Evolutionary conservation across 1,140 invertebrate species (phyloP).

Genomic region (Tetragnatha versicolor): DNA sequence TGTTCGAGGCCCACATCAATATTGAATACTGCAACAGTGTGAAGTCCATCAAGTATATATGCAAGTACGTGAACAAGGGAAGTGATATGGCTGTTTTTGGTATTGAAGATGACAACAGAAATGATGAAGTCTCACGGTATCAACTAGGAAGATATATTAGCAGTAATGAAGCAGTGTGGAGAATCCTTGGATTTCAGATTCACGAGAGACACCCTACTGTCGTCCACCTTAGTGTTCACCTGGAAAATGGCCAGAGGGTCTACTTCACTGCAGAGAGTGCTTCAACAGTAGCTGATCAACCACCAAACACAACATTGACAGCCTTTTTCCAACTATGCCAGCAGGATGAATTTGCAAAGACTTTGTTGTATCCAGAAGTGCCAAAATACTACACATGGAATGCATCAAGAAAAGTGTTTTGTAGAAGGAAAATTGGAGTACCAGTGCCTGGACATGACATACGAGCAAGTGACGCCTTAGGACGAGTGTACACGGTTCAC

Average conservation of each 20-base stretch:
- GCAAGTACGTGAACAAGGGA: constrained; percentile 58
- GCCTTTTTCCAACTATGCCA: constrained; percentile 63
- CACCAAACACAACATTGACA: constrained; percentile 61
- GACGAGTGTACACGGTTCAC: constrained; percentile 21
- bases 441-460: background rate
- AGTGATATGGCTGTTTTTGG: constrained; percentile 49
- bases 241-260: constrained; percentile 64
- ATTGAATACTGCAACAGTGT: constrained; percentile 67
- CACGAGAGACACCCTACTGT: constrained; percentile 65
- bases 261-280: too few species aligned
- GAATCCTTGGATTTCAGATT: constrained; percentile 58
- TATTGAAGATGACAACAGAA: background rate
- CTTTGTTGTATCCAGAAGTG: constrained; percentile 60
- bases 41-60: constrained; percentile 67
- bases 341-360: constrained; percentile 60
- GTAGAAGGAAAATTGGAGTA: background rate
- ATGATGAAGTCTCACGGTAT: constrained; percentile 43
- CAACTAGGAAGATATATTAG: constrained; percentile 54
- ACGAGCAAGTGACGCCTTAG: background rate
- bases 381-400: too few species aligned
- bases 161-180: constrained; percentile 56
- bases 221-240: constrained; percentile 66
- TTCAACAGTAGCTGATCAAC: background rate
- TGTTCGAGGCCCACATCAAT: constrained; percentile 67
- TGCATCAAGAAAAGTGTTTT: constrained; percentile 31